phyloP scores from a whole-genome alignment of 2,888 invertebrate genomes.

The Alsophila aescularia region DNA sequence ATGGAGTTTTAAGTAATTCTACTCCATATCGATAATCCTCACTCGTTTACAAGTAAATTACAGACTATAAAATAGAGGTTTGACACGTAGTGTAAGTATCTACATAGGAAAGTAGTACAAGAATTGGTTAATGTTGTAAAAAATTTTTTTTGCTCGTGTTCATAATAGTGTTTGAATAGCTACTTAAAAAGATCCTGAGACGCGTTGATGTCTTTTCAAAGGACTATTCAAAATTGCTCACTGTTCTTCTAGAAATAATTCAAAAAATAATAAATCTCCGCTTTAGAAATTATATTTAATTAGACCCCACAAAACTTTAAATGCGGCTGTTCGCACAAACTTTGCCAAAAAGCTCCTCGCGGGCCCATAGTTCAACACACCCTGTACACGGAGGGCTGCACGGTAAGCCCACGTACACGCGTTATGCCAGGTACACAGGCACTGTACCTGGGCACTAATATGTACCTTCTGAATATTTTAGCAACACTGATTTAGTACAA shows the following conservation, averaged over 20 bases:
- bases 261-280: background rate
- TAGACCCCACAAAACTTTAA: no score
- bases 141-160: no score
- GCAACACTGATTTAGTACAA: constrained; percentile 9
- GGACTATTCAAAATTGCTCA: background rate
- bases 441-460: background rate
- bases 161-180: no score
- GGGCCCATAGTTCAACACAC: background rate
- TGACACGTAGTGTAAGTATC: no score
- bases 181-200: background rate
- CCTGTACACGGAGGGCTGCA: background rate
- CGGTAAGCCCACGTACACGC: background rate
- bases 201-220: background rate
- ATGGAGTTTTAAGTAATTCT: no score
- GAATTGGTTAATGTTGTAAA: no score
- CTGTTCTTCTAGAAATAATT: no score
- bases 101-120: no score
- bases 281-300: background rate
- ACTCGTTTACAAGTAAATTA: no score
- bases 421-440: background rate
- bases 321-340: background rate
- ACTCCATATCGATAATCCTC: no score
- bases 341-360: background rate
- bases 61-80: no score
- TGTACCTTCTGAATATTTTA: constrained; percentile 12